These are phyloP conservation scores for Drosophila antonietae DNA, from an alignment of 2,888 invertebrate genomes.

Conservation along the genomic window DNA sequence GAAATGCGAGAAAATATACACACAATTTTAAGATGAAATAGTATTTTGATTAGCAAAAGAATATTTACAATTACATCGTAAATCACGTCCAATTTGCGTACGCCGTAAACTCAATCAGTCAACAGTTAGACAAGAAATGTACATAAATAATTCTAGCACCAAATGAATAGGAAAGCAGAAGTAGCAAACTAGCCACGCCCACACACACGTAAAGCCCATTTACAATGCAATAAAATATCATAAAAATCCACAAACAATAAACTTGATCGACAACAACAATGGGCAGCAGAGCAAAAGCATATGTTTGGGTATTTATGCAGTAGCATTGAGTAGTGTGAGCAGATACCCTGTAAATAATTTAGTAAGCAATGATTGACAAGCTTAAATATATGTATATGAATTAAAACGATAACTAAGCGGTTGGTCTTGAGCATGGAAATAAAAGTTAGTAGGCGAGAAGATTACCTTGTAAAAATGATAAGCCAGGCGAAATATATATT, in stretches of 20 bases:
- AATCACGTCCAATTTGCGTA: conserved; percentile 40
- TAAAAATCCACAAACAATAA: conserved; percentile 56
- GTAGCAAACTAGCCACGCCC: conserved; percentile 5
- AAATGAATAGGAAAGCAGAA: conserved; percentile 32
- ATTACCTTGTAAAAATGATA: no score
- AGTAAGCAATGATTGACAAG: background rate
- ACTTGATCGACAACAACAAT: conserved; percentile 40
- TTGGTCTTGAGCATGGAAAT: no score
- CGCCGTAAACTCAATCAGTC: conserved; percentile 46
- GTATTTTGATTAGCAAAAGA: background rate
- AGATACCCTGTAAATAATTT: conserved; percentile 16
- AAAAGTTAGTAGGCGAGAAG: no score
- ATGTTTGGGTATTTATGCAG: conserved; percentile 15
- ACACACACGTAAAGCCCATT: background rate
- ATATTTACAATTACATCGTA: conserved; percentile 20
- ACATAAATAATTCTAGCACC: conserved; percentile 41
- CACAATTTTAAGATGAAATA: background rate
- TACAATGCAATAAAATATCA: conserved; percentile 57
- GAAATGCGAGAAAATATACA: background rate
- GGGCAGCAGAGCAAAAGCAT: conserved; percentile 27
- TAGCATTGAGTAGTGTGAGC: background rate
- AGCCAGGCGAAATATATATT: no score
- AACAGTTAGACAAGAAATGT: conserved; percentile 42
- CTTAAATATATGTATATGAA: background rate
- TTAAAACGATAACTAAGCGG: background rate